A percentile compares a stretch with the other conserved stretches of the same genome.
These are phyloP conservation scores for Rhinoraja longicauda DNA, from an alignment of 2,797 vertebrate genomes.

Conservation along the genomic window DNA sequence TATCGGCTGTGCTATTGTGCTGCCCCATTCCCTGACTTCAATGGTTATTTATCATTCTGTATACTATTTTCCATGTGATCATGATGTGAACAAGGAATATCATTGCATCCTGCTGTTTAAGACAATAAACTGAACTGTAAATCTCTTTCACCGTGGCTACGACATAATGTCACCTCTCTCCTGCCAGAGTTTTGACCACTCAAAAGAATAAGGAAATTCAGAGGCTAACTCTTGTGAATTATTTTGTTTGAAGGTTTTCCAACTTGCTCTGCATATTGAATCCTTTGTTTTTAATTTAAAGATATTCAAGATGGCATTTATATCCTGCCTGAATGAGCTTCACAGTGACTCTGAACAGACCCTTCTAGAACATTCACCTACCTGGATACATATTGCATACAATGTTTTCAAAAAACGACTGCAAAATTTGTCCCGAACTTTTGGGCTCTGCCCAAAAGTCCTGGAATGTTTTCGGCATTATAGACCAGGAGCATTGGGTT, in stretches of 20 bases:
- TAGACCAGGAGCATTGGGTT: background rate
- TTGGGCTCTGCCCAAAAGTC: background rate
- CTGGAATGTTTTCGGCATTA: background rate
- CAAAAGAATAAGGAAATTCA: background rate
- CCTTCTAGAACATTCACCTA: conserved; percentile 50
- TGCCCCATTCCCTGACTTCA: no score
- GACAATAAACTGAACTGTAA: no score
- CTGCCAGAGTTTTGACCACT: background rate
- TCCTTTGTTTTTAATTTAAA: conserved; percentile 41
- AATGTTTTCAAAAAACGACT: conserved; percentile 23
- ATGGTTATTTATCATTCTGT: no score
- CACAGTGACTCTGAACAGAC: conserved; percentile 45
- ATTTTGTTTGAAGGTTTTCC: background rate
- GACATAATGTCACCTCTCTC: background rate
- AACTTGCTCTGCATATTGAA: background rate
- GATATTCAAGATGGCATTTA: conserved; percentile 51
- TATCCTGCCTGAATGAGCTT: conserved; percentile 54
- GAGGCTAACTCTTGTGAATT: background rate
- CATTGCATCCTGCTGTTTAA: no score
- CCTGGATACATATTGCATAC: conserved; percentile 56
- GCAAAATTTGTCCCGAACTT: conserved; percentile 21
- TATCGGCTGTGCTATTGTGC: no score
- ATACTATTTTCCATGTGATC: no score
- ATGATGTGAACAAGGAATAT: no score
- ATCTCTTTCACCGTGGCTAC: no score